Evolutionary conservation across 2,113 vertebrate species (phyloP).

Genomic region (Sinocyclocheilus rhinocerous): DNA sequence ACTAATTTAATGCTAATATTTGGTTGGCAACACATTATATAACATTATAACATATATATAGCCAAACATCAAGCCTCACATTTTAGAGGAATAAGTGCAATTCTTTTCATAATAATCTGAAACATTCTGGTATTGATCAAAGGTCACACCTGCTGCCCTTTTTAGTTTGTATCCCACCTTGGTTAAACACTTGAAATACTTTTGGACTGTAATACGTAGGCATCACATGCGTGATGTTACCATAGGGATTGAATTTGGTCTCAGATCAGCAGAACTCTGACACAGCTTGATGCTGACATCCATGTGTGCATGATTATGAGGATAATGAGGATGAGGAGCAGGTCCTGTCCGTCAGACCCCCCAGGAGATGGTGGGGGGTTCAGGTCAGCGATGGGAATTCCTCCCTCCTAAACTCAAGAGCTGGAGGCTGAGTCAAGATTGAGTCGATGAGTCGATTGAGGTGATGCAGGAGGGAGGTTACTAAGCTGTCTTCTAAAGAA

Average conservation of each 20-base stretch:
- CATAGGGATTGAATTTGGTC: not conserved
- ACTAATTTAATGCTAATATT: not conserved
- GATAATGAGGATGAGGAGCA: conserved; percentile 13
- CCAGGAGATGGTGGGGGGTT: not conserved
- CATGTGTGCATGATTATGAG: conserved; percentile 6
- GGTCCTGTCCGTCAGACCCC: conserved; percentile 17
- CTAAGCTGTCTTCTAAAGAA: conserved; percentile 2
- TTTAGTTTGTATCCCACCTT: conserved; percentile 5
- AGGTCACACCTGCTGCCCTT: conserved; percentile 25
- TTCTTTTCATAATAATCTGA: not conserved
- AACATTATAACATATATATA: too few relatives aligned
- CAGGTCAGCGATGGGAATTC: conserved; percentile 29
- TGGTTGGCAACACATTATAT: too few relatives aligned
- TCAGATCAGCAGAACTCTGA: not conserved
- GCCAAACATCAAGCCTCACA: too few relatives aligned
- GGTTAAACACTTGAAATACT: not conserved
- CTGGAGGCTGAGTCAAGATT: conserved; percentile 47
- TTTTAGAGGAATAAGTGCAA: not conserved
- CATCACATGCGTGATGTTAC: not conserved
- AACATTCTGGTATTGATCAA: not conserved
- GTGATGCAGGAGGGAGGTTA: conserved; percentile 7
- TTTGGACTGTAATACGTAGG: not conserved
- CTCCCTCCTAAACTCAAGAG: conserved; percentile 27
- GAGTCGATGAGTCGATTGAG: too few relatives aligned
- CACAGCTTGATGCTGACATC: not conserved